phyloP scores from a whole-genome alignment of 2,888 invertebrate genomes.

The Xestia sexstrigata region DNA sequence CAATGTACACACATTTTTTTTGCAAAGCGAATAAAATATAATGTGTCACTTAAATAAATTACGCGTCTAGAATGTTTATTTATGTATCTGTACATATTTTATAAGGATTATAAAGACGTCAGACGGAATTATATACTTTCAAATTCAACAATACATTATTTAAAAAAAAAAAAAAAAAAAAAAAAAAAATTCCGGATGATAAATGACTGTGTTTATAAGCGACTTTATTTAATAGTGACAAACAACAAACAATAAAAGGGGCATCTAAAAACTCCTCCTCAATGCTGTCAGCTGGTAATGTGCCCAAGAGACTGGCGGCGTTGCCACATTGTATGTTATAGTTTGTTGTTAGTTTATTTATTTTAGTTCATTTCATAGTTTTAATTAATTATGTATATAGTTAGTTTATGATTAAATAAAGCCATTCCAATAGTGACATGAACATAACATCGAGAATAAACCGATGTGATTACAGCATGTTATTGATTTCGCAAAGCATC shows the following conservation, averaged over 20 bases:
- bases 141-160: constrained; percentile 38
- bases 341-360: no score
- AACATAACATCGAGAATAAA: neutral
- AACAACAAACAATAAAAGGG: no score
- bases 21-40: constrained; percentile 65
- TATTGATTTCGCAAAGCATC: neutral
- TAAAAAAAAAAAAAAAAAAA: constrained; percentile 4
- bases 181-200: constrained; percentile 34
- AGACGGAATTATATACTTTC: constrained; percentile 59
- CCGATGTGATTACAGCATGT: neutral
- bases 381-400: no score
- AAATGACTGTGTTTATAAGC: constrained; percentile 29
- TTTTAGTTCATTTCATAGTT: no score
- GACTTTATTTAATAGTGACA: constrained; percentile 7
- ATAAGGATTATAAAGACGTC: constrained; percentile 61
- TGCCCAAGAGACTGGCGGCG: no score
- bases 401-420: no score
- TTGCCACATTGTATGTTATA: no score
- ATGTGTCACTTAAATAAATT: constrained; percentile 58
- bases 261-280: no score
- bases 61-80: constrained; percentile 49
- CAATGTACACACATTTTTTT: constrained; percentile 49
- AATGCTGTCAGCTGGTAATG: no score
- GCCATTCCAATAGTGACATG: neutral
- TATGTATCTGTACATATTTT: constrained; percentile 46